Base-by-base conservation (phyloP, 1,140 invertebrate genomes). In the Brachystomella parvula region DNA sequence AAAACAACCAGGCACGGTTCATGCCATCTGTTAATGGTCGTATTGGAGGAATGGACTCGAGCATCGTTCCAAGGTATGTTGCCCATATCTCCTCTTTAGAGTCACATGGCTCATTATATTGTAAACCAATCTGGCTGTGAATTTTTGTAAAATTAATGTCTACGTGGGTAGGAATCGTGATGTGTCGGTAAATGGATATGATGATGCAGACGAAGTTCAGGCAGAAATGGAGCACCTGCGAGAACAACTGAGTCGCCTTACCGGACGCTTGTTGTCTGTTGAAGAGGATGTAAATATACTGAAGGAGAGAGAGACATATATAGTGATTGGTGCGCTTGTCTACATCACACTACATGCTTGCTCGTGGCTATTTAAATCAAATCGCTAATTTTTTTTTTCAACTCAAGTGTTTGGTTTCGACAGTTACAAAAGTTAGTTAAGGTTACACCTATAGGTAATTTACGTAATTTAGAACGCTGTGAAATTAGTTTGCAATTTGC, bases 271-370 rank as follows among this genome's bases (percentile, higher is more conserved):
- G 1, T 86, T 92, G 81, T 83, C 87, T 24, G 83, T 93, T 59
- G 90, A 94, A 79, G 81, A 89, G 61, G 89, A 92, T 72, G 85
- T 87, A 72, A 78, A 87, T 49, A 87, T 89, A 75, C 81, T 88
- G 49, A 92, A 77, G 83, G 87, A 71, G 89, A 92, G 74, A 88
- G 92, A 76, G 83, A 91, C 73, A 79, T 91, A 70, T 90, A 88
- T 76, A 85, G 86, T 65, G 78, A 90, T 69, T 24, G 67, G 58
- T 69, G 88, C 89, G 21, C 80, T 92, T 73, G 84, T 89, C 15
- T 94, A 93, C 76, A 84, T 93, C 75, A 79, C 92, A 71, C 80
- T 92, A 63, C 93, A 92, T 83, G 84, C 89, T 64, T 85, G 93
- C 67, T 82, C 88, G 68, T 93, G 90, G 90, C 78, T 92, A 65